A percentile compares a stretch with the other conserved stretches of the same genome.
Conservation (phyloP, 2,888 invertebrate genomes). For the Artemia sinica region DNA sequence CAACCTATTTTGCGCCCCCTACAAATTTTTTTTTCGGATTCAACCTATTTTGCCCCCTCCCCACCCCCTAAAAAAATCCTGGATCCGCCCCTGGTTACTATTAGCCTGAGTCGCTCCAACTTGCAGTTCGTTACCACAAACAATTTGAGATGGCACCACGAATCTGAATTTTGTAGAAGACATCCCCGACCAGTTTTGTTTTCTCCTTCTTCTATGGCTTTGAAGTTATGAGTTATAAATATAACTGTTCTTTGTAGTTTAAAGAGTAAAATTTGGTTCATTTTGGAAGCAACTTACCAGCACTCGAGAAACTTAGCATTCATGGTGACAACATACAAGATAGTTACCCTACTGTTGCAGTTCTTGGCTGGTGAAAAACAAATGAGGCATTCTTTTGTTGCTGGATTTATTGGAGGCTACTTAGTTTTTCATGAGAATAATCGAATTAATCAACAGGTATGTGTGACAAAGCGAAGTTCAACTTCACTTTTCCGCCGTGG, state of each 20-base stretch:
- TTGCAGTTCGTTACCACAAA: too few species aligned
- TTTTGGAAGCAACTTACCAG: conserved; percentile 31
- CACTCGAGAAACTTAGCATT: conserved; percentile 32
- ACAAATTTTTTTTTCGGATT: too few species aligned
- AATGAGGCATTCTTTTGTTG: conserved; percentile 30
- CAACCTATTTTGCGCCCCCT: too few species aligned
- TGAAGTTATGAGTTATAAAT: too few species aligned
- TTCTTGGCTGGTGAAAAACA: conserved; percentile 25
- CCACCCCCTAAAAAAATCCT: too few species aligned
- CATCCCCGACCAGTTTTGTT: too few species aligned
- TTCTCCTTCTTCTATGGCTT: too few species aligned
- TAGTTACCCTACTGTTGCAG: conserved; percentile 27
- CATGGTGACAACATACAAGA: conserved; percentile 32
- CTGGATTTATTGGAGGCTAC: conserved; percentile 32
- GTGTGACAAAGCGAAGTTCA: neutral
- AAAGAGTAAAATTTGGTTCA: conserved; percentile 29
- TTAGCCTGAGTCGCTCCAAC: too few species aligned
- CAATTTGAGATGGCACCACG: too few species aligned
- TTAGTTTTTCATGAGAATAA: conserved; percentile 32
- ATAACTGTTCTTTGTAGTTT: conserved; percentile 25
- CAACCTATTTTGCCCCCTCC: too few species aligned
- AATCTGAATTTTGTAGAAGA: too few species aligned
- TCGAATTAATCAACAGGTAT: conserved; percentile 34
- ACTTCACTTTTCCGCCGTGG: conserved; percentile 9
- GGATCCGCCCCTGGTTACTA: too few species aligned